A percentile compares a stretch with the other conserved stretches of the same genome.
Conservation (phyloP, 1,140 invertebrate species). For the Notospermus geniculatus region DNA sequence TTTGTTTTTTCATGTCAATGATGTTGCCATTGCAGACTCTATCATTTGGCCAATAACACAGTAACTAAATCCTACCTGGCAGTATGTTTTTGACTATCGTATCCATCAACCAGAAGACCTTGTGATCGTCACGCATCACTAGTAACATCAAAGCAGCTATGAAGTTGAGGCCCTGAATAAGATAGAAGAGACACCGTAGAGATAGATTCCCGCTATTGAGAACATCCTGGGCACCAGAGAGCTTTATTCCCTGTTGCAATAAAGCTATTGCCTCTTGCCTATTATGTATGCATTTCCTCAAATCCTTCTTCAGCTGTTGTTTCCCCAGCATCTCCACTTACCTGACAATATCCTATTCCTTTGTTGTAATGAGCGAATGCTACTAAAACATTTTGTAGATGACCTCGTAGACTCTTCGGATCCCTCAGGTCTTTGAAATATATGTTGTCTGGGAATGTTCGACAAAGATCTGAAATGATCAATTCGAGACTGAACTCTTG, state of each 20-base stretch:
- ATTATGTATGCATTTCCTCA: too few species aligned
- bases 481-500: too few species aligned
- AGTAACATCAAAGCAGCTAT: slow-evolving; percentile 82
- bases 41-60: not conserved
- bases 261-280: too few species aligned
- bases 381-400: slow-evolving; percentile 77
- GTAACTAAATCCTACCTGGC: slow-evolving; percentile 57
- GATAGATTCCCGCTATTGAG: too few species aligned
- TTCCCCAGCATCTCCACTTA: slow-evolving; percentile 35
- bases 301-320: too few species aligned
- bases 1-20: too few species aligned
- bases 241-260: too few species aligned
- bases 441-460: slow-evolving; percentile 93
- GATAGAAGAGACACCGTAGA: slow-evolving; percentile 22
- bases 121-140: slow-evolving; percentile 83
- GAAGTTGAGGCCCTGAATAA: slow-evolving; percentile 78
- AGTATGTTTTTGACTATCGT: slow-evolving; percentile 80
- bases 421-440: slow-evolving; percentile 71
- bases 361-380: slow-evolving; percentile 87
- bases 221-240: too few species aligned
- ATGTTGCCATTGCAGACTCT: not conserved
- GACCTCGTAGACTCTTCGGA: slow-evolving; percentile 62
- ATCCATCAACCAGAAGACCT: slow-evolving; percentile 87
- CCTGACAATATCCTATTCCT: slow-evolving; percentile 86
- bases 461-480: slow-evolving; percentile 52